phyloP scores from a whole-genome alignment of 2,797 vertebrate species.

The Tapera naevia region DNA sequence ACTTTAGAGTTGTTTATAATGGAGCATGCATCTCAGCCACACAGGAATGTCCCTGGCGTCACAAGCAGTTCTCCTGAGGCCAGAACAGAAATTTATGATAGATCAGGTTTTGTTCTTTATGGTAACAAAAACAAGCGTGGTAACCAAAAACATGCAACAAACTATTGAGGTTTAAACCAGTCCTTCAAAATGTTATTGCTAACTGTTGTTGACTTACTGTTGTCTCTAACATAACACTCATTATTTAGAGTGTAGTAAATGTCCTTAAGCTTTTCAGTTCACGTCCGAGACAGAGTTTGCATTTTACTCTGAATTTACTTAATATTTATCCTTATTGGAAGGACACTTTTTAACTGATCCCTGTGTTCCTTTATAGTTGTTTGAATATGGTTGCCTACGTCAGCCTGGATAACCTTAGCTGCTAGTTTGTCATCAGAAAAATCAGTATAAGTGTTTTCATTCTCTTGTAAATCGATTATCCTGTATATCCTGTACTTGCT shows the following conservation, averaged over 20 bases:
- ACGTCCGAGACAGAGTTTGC: neutral
- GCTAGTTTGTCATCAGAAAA: neutral
- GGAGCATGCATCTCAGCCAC: neutral
- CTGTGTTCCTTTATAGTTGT: neutral
- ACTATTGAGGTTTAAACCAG: neutral
- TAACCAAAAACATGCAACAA: neutral
- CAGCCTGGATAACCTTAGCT: neutral
- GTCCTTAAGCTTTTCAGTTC: neutral
- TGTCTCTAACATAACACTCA: neutral
- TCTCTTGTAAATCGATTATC: neutral
- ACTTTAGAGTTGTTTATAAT: neutral
- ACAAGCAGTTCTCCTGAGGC: neutral
- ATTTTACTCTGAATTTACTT: neutral
- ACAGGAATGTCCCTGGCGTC: constrained; percentile 10
- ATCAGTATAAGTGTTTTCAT: neutral
- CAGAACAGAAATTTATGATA: neutral
- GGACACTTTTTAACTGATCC: neutral
- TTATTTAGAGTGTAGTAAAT: neutral
- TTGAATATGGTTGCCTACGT: neutral
- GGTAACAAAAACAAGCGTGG: neutral
- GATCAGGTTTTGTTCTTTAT: constrained; percentile 2
- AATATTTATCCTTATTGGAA: neutral
- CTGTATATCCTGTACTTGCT: neutral
- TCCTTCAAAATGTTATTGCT: neutral
- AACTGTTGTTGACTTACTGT: neutral